Base-by-base conservation (phyloP, 1,140 invertebrate species). In the Hyles vespertilio region DNA sequence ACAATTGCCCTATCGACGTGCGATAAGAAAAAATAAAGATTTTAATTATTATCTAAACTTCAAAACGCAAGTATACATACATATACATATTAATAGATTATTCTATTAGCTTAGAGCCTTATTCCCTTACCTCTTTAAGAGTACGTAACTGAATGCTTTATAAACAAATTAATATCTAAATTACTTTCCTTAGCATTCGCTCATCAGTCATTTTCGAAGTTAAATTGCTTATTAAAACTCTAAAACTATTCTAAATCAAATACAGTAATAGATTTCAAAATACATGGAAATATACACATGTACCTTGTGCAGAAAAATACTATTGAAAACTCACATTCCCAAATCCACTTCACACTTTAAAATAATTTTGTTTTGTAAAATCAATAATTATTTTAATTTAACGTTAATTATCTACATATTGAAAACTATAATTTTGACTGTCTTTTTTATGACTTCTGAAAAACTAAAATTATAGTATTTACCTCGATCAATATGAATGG, bases 121-220 rank as follows among this genome's bases (percentile, higher is more conserved):
- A 52, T 10, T 49, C 45, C 47, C 34, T 58, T 62, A 47, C 59
- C 70, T 69, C 67, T 72, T 67, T 54, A 51, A 70, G 69, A 72
- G 70, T 67, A 65, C 52, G 54, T 69, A 69, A 66, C 59, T 65
- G 57, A 40, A 44, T 36, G 22, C 22, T 32, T 65, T 63, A 61
- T 58, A 48, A 65, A 59, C 53, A 61, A 59, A 34, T 49, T 55
- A 44, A 50, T 53, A 46, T 55, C 32, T 58, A 48, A 57, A 57
- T 48, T 58, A 48, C 46, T 56, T 63, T 36, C 43, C 55, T 56
- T 58, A 57, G 51, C 49, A 63, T 48, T 63, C 58, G 56, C 53
- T 56, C 61, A 69, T 72, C 70, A 72, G 70, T 72, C 70, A 69
- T 72, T 72, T 61, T 64, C 64, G 66, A 60, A 59, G 60, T 59